phyloP scores from a whole-genome alignment of 2,888 invertebrate genomes.

The Zygogramma bicolorata region DNA sequence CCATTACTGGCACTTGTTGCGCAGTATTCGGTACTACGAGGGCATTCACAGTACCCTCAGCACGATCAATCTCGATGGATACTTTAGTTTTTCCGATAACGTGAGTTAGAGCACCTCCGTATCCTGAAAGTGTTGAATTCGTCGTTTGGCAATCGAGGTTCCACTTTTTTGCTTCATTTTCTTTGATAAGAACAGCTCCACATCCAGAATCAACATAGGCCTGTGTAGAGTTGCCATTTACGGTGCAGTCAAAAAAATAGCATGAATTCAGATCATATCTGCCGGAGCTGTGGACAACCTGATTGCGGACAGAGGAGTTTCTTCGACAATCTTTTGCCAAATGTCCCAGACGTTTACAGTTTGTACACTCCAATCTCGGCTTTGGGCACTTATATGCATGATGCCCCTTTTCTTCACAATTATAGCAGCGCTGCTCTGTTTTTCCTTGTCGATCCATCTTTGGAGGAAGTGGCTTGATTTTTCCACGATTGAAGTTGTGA shows the following conservation, averaged over 20 bases:
- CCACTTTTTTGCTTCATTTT: too few relatives aligned
- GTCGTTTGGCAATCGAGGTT: not conserved
- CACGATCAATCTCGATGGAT: too few relatives aligned
- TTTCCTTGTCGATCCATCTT: too few relatives aligned
- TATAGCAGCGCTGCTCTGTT: too few relatives aligned
- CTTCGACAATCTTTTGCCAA: not conserved
- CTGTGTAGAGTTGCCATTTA: not conserved
- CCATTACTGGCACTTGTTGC: constrained; percentile 19
- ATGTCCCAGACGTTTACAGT: constrained; percentile 11
- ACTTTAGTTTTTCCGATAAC: too few relatives aligned
- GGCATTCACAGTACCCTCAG: too few relatives aligned
- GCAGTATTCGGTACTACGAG: too few relatives aligned
- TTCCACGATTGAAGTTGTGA: too few relatives aligned
- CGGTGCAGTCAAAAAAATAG: not conserved
- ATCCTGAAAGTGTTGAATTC: not conserved
- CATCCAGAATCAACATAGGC: not conserved
- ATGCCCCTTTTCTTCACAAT: too few relatives aligned
- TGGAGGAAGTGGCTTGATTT: too few relatives aligned
- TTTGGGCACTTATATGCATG: not conserved
- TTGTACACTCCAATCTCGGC: constrained; percentile 3
- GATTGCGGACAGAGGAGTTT: not conserved
- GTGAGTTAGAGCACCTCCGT: too few relatives aligned
- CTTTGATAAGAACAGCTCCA: not conserved
- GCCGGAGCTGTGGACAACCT: too few relatives aligned
- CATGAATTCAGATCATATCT: not conserved